Evolutionary conservation across 2,113 vertebrate genomes (phyloP).

Genomic region (rabbit (Oryctolagus cuniculus)): DNA sequence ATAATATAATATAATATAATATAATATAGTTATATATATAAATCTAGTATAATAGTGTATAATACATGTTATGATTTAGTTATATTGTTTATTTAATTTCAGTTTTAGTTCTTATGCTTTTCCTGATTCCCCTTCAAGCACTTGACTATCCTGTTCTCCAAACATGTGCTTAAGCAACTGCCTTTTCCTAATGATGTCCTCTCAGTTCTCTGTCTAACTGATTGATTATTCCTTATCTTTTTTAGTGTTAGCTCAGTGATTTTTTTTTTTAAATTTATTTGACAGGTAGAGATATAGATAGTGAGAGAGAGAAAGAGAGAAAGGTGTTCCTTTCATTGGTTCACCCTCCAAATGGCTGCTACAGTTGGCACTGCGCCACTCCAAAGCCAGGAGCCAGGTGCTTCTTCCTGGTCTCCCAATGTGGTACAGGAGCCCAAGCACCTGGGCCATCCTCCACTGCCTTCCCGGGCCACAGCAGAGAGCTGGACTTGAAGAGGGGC

Average conservation of each 20-base stretch:
- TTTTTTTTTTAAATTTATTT: too few species aligned
- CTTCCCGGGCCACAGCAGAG: too few species aligned
- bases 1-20: slow-evolving; percentile 27
- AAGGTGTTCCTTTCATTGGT: too few species aligned
- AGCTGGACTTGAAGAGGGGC: too few species aligned
- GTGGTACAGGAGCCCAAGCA: too few species aligned
- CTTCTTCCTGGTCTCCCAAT: too few species aligned
- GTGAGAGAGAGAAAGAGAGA: too few species aligned
- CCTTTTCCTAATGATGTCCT: neutral
- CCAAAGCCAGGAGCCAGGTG: too few species aligned
- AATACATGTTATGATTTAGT: neutral
- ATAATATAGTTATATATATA: neutral
- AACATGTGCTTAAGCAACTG: neutral
- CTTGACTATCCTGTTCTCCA: neutral
- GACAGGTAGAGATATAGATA: too few species aligned
- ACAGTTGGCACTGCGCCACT: too few species aligned
- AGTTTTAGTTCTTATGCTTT: neutral
- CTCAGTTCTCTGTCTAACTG: neutral
- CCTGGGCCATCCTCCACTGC: too few species aligned
- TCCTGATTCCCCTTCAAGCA: neutral
- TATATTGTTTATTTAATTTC: slow-evolving; percentile 45
- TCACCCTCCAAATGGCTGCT: too few species aligned
- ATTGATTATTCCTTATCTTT: neutral
- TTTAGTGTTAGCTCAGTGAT: neutral
- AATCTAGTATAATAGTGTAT: neutral